Conservation (phyloP, 2,797 vertebrate genomes). For the Apodemus agrarius region DNA sequence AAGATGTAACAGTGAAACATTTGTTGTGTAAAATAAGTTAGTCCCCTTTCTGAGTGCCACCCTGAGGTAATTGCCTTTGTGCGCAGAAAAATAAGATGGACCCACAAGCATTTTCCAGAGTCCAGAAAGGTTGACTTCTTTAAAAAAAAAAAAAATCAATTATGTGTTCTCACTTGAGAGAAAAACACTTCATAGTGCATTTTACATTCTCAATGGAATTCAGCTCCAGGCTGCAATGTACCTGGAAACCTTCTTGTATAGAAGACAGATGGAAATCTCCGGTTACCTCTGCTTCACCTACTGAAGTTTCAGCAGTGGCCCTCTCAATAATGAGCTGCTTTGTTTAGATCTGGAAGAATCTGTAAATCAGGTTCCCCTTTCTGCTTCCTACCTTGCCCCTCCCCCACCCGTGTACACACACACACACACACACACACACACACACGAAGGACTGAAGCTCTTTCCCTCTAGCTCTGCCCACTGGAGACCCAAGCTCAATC, state of each 20-base stretch:
- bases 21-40: slow-evolving; percentile 71
- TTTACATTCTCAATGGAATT: slow-evolving; percentile 76
- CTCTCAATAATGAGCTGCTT: slow-evolving; percentile 11
- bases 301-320: background rate
- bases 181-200: slow-evolving; percentile 70
- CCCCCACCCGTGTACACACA: no score
- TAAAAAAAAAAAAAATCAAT: slow-evolving; percentile 78
- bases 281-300: background rate
- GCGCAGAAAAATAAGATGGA: slow-evolving; percentile 71
- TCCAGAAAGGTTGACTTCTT: slow-evolving; percentile 75
- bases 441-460: background rate
- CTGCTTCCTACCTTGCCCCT: background rate
- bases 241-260: slow-evolving; percentile 66
- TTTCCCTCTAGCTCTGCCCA: background rate
- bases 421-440: no score
- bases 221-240: slow-evolving; percentile 55
- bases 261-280: slow-evolving; percentile 27
- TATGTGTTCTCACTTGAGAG: slow-evolving; percentile 76
- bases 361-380: background rate
- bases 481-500: background rate
- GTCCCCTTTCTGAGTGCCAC: slow-evolving; percentile 59
- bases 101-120: slow-evolving; percentile 42
- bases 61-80: slow-evolving; percentile 76
- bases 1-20: slow-evolving; percentile 64
- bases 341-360: slow-evolving; percentile 35